Conservation (phyloP, 2,797 vertebrate species). For the Nannoperca obscura region DNA sequence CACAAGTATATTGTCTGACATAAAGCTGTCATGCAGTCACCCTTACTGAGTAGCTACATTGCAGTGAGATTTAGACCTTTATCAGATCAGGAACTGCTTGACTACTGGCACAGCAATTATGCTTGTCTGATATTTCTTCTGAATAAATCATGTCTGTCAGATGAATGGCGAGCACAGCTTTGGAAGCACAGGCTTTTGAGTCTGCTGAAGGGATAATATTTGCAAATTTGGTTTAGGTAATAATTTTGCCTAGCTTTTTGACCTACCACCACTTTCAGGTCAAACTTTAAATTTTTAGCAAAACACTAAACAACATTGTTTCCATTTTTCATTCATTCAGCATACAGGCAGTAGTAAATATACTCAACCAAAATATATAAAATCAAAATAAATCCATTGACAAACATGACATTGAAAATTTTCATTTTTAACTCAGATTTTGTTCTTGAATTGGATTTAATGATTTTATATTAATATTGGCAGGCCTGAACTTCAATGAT, state of each 20-base stretch:
- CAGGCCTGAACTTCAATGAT: not conserved
- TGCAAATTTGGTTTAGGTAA: not conserved
- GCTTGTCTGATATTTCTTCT: conserved; percentile 21
- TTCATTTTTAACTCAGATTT: not conserved
- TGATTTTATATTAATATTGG: not conserved
- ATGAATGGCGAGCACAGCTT: conserved; percentile 10
- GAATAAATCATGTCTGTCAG: conserved; percentile 28
- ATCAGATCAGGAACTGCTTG: conserved; percentile 32
- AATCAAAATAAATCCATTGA: not conserved
- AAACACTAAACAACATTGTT: too few species aligned
- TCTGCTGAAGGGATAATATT: not conserved
- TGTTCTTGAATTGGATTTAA: not conserved
- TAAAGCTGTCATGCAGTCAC: conserved; percentile 12
- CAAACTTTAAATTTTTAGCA: too few species aligned
- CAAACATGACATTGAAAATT: not conserved
- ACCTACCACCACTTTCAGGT: too few species aligned
- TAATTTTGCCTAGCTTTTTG: too few species aligned
- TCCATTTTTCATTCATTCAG: too few species aligned
- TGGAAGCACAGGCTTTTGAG: not conserved
- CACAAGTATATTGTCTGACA: conserved; percentile 8
- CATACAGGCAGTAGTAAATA: too few species aligned
- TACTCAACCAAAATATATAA: too few species aligned
- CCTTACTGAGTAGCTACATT: conserved; percentile 3
- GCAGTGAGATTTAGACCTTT: conserved; percentile 22
- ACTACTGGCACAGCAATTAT: conserved; percentile 13